Percentiles rank a stretch among this genome's conserved stretches.
Evolutionary conservation across 1,140 invertebrate genomes (phyloP).

Genomic region (Zophobas atratus): DNA sequence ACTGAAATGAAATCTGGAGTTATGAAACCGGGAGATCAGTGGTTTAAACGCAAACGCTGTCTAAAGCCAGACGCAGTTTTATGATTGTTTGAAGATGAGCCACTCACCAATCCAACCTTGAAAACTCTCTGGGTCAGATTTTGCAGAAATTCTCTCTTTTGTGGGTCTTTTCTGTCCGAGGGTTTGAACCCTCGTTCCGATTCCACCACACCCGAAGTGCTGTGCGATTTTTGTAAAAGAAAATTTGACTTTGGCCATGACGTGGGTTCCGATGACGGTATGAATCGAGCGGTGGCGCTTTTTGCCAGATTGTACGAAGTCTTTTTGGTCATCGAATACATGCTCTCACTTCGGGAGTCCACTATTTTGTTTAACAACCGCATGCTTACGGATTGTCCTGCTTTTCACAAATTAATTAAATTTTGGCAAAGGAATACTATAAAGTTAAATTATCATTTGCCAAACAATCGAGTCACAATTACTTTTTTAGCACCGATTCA

Average conservation of each 20-base stretch:
- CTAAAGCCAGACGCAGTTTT: slow-evolving; percentile 24
- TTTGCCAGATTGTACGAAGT: slow-evolving; percentile 54
- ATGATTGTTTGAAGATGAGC: slow-evolving; percentile 37
- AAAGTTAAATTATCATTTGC: slow-evolving; percentile 24
- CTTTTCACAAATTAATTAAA: slow-evolving; percentile 20
- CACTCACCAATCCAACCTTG: slow-evolving; percentile 83
- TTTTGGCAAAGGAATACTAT: slow-evolving; percentile 15
- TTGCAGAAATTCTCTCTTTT: slow-evolving; percentile 85
- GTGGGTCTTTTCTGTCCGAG: slow-evolving; percentile 85
- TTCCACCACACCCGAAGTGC: slow-evolving; percentile 64
- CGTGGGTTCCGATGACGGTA: slow-evolving; percentile 52
- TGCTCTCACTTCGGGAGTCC: slow-evolving; percentile 55
- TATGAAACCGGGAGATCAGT: not conserved
- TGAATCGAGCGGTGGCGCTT: slow-evolving; percentile 55
- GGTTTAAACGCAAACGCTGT: slow-evolving; percentile 21
- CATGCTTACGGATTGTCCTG: slow-evolving; percentile 43
- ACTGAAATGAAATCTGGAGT: slow-evolving; percentile 44
- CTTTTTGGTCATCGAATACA: slow-evolving; percentile 56
- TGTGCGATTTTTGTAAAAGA: slow-evolving; percentile 60
- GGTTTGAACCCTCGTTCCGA: slow-evolving; percentile 83
- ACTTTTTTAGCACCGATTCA: slow-evolving; percentile 24
- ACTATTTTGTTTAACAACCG: slow-evolving; percentile 59
- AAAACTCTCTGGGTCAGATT: slow-evolving; percentile 84
- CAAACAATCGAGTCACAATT: slow-evolving; percentile 34
- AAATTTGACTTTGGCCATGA: slow-evolving; percentile 42